Percentiles rank a stretch among this genome's conserved stretches.
These are phyloP conservation scores for Noturus placidus DNA, from an alignment of 2,113 vertebrate species.

Conservation along the genomic window DNA sequence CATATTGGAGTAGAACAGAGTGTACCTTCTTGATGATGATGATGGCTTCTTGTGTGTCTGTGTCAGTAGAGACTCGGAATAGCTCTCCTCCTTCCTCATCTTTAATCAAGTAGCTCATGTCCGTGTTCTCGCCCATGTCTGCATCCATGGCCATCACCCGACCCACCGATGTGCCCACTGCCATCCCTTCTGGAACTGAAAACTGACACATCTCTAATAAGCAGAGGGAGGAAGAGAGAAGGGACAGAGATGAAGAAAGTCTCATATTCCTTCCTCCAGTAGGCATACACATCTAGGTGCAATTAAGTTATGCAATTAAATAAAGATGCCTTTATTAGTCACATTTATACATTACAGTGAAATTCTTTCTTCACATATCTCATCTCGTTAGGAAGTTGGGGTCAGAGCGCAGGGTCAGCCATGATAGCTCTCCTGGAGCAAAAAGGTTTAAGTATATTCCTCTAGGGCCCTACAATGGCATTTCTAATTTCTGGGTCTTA, in stretches of 20 bases:
- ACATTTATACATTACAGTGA: neutral
- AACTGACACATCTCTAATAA: conserved; percentile 95
- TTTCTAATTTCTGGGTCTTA: neutral
- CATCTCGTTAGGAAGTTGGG: neutral
- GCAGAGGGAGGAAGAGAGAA: neutral
- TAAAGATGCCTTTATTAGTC: neutral
- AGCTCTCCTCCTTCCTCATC: conserved; percentile 81
- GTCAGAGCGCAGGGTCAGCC: neutral
- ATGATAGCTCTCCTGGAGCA: neutral
- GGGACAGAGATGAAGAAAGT: neutral
- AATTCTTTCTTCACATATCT: neutral
- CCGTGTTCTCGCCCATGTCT: conserved; percentile 93
- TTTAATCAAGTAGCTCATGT: conserved; percentile 93
- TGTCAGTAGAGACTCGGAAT: conserved; percentile 89
- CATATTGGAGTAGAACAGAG: neutral
- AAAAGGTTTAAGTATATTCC: neutral
- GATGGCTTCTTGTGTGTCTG: conserved; percentile 89
- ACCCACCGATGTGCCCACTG: conserved; percentile 84
- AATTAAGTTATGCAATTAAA: neutral
- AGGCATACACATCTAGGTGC: neutral
- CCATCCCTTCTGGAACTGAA: conserved; percentile 83
- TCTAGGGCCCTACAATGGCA: neutral
- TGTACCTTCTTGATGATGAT: conserved; percentile 85
- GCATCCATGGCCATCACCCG: conserved; percentile 90
- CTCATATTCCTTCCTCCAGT: neutral